Base-by-base conservation (phyloP, 2,113 vertebrate genomes). In the Pteruthius melanotis region DNA sequence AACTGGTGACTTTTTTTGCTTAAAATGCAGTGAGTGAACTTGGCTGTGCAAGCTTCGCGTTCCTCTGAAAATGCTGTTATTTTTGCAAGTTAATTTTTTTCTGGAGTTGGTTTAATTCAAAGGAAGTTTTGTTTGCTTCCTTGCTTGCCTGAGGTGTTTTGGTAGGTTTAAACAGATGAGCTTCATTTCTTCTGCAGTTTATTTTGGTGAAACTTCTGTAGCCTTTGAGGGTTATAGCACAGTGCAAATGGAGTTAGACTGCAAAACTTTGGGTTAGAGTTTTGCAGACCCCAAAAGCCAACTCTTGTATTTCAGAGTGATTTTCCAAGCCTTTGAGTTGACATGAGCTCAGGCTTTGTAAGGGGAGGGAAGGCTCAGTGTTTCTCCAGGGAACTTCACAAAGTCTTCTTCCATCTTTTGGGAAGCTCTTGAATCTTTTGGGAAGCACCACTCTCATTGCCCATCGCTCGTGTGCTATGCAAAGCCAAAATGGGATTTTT, bases 41-140 rank as follows among this genome's bases (percentile, higher is more conserved):
- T 75, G 88, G 60, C 90, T 90, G 44, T 27, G 52, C 44, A 30
- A 89, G 59, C 30, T 40, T 40, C 1, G 13, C 1, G 26, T 86
- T 92, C 39, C 45, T 94, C 71, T 74, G 71, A 88, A 96, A 88
- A 93, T 53, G 49, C 45, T 81, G 65, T 49, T 78, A 50, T 33
- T 89, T 95, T 91, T 94, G 70, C 27, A 61, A 92, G 90, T 86
- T 86, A 63, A 56, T 93, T 90, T 93, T 92, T 90, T 81, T 86
- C 60, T 81, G 86, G 45, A 70, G 76, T 74, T 92, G 68, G 66
- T 94, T 93, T 92, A 92, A 92, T 90, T 95, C 64, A 88, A 92
- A 83, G 52, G 56, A 81, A 93, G 56, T 92, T 93, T 93, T 92
- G 39, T 90, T 95, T 93, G 59, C 37, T 94, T 95, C 26, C 81